Evolutionary conservation across 1,140 invertebrate species (phyloP).

Genomic region (Bombus confusus): DNA sequence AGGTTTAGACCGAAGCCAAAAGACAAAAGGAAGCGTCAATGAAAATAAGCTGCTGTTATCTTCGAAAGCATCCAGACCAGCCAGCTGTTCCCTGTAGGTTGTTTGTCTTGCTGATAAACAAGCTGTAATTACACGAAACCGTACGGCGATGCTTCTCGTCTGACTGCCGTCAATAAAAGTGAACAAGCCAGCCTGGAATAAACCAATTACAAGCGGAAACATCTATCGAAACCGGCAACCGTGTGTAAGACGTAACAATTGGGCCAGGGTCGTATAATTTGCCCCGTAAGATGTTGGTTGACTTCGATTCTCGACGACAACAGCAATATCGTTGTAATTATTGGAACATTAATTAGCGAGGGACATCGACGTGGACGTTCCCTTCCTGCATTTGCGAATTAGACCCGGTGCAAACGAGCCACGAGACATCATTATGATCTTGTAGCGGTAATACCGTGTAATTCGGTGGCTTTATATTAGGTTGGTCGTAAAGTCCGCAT

Average conservation of each 20-base stretch:
- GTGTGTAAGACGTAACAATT: neutral
- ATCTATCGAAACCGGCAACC: neutral
- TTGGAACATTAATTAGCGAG: too few relatives aligned
- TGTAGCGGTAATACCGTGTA: too few relatives aligned
- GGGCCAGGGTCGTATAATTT: neutral
- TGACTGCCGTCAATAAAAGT: conserved; percentile 17
- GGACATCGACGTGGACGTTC: too few relatives aligned
- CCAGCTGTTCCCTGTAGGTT: neutral
- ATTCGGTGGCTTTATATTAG: too few relatives aligned
- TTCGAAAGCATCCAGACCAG: neutral
- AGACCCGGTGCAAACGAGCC: too few relatives aligned
- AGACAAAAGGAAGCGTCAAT: neutral
- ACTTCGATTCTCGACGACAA: neutral
- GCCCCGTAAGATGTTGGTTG: too few relatives aligned
- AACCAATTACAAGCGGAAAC: conserved; percentile 5
- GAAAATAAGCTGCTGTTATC: neutral
- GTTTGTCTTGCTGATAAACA: conserved; percentile 20
- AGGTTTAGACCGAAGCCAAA: too few relatives aligned
- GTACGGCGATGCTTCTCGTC: neutral
- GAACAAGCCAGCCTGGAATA: conserved; percentile 14
- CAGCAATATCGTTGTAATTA: neutral
- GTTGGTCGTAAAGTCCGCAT: too few relatives aligned
- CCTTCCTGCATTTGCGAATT: too few relatives aligned
- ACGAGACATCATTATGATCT: too few relatives aligned
- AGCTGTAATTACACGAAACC: conserved; percentile 2